Conservation (phyloP, 1,140 invertebrate species). For the Tetranychus urticae region DNA sequence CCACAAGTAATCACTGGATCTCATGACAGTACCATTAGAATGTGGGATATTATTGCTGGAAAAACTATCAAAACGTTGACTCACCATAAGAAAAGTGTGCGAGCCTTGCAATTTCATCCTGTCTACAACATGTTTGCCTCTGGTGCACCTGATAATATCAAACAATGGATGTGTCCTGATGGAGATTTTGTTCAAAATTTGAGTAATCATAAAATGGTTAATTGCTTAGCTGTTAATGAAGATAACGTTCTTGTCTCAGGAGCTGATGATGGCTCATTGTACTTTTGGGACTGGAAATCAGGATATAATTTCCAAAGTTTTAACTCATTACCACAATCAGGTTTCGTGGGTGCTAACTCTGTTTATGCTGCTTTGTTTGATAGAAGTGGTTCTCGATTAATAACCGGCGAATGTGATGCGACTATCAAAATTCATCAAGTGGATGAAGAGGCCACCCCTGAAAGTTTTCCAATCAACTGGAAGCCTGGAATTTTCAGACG, state of each 20-base stretch:
- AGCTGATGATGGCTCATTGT: conserved; percentile 93
- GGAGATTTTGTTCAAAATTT: conserved; percentile 96
- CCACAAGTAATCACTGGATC: conserved; percentile 56
- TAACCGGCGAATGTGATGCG: conserved; percentile 95
- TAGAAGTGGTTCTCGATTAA: conserved; percentile 66
- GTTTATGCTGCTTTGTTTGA: conserved; percentile 92
- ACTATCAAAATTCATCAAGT: conserved; percentile 98
- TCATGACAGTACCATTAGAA: conserved; percentile 47
- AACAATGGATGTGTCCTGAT: conserved; percentile 96
- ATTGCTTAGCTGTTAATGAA: conserved; percentile 74
- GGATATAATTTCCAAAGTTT: conserved; percentile 92
- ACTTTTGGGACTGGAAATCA: conserved; percentile 97
- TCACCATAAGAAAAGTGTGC: conserved; percentile 96
- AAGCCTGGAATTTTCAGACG: conserved; percentile 39
- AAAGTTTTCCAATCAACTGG: conserved; percentile 90
- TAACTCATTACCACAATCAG: conserved; percentile 80
- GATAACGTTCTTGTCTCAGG: conserved; percentile 91
- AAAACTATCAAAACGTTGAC: conserved; percentile 83
- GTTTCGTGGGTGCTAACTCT: conserved; percentile 97
- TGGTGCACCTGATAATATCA: conserved; percentile 93
- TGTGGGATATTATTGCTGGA: conserved; percentile 93
- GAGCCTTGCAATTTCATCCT: conserved; percentile 73
- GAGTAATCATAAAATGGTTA: conserved; percentile 86
- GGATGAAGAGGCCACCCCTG: conserved; percentile 83
- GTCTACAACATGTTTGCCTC: conserved; percentile 86